Evolutionary conservation across 2,797 vertebrate species (phyloP), one percentile per base, ranked within the genome.

Genomic region (Spizella passerina): DNA sequence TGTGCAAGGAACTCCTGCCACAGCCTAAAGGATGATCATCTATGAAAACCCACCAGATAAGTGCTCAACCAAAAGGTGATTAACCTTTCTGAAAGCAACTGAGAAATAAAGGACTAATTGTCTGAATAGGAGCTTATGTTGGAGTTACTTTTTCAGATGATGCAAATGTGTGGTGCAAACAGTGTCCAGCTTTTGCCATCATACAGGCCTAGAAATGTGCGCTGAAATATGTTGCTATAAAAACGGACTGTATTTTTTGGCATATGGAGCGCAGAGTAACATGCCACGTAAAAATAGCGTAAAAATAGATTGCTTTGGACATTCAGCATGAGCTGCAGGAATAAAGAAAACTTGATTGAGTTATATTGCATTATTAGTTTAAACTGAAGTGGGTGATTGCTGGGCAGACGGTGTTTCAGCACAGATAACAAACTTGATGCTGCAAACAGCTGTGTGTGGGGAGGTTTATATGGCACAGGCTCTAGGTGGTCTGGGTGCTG

Each of bases 351-450:
- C 72, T 79, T 75, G 23, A 88, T 85, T 92, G 80, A 87, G 61
- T 96, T 95, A 55, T 18, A 59, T 81, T 57, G 53, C 22, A 6
- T 75, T 92, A 89, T 84, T 92, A 81, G 79, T 87, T 94, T 76
- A 82, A 77, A 55, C 53, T 65, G 50, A 90, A 90, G 75, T 39
- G 57, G 60, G 20, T 4, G 8, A 68, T 80, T 86, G 63, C 85
- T 82, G 69, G n/a, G 73, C 73, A 88, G 83, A 32, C 0, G 0
- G 36, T 21, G 23, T 69, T 82, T 22, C 11, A 36, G 53, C 6
- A 0, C 34, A 34, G 61, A 71, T 59, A 75, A 60, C 44, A 65
- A 68, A 71, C 64, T 22, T 30, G 34, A 12, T 69, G 60, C 81
- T 89, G 36, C 23, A 15, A 11, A 11, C 32, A 23, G 47, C 55